Base-by-base conservation (phyloP, 1,140 invertebrate species). In the Rhyzopertha dominica region DNA sequence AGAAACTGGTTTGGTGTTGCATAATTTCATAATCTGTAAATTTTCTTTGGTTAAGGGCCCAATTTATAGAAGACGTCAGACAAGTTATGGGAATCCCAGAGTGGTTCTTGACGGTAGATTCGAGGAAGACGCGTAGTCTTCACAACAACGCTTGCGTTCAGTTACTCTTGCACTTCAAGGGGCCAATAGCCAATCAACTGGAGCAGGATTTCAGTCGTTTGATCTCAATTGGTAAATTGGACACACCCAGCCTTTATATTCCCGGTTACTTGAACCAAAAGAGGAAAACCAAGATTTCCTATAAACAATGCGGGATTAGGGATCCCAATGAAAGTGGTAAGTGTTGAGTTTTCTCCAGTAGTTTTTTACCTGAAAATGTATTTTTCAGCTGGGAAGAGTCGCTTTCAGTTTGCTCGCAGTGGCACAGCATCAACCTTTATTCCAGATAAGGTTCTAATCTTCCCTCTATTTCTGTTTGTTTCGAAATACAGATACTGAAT, bases 71-170 rank as follows among this genome's bases (percentile, higher is more conserved):
- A 47, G 87, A 91, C 51, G 74, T 93, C 2, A 75, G 89, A 30
- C 70, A 78, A 43, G 80, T 92, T 2, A 79, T 95, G 79, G 87
- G 87, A 2, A 80, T 90, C 26, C 89, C 90, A 0, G 82, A 88
- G 58, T 95, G 90, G 91, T 87, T 92, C 77, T 59, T 95, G 28
- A 83, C 84, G 4, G 82, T 90, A 7, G 90, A 95, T 69, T 80
- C 78, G 23, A 74, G 90, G 9, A 81, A 84, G 60, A 90, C 88
- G 0, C 84, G 82, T 59, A 72, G 75, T 18, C 72, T 94, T 30
- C 81, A 90, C 51, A 75, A 79, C 50, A 84, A 85, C 31, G 74
- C 81, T 41, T 95, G 91, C 60, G 75, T 94, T n/a, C 90, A 94
- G 67, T 77, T 95, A 54, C 74, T 89, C 23, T 71, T 95, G 43